Percentiles rank a stretch among this genome's conserved stretches.
Conservation (phyloP, 2,797 vertebrate species). For the Chiloscyllium punctatum region DNA sequence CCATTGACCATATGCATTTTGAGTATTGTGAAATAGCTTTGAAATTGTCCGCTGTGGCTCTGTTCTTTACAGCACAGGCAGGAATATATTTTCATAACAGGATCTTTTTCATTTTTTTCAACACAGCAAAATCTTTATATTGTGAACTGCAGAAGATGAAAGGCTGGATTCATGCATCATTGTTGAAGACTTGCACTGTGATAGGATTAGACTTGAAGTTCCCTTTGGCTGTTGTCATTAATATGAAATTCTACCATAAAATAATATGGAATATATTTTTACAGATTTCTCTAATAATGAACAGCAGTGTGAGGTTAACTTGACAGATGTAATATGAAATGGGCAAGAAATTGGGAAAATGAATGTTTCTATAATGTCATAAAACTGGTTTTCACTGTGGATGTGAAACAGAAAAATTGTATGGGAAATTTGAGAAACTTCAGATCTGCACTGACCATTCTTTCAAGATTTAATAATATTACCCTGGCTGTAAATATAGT, state of each 20-base stretch:
- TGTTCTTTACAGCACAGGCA: not conserved
- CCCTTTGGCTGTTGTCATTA: not conserved
- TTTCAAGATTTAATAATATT: too few relatives aligned
- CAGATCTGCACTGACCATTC: too few relatives aligned
- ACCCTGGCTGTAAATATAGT: too few relatives aligned
- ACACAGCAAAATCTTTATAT: not conserved
- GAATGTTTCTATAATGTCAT: not conserved
- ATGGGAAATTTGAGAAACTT: too few relatives aligned
- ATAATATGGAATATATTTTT: not conserved
- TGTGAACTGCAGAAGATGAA: not conserved
- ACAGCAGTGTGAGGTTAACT: not conserved
- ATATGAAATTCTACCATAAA: not conserved
- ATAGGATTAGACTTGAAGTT: slow-evolving; percentile 11
- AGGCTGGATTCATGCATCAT: not conserved
- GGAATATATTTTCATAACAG: slow-evolving; percentile 2
- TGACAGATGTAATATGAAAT: not conserved
- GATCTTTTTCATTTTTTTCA: not conserved
- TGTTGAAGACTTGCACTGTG: not conserved
- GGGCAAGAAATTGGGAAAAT: not conserved
- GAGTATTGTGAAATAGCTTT: not conserved
- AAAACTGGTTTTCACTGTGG: too few relatives aligned
- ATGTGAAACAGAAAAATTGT: too few relatives aligned
- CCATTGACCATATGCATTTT: not conserved
- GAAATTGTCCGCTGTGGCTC: not conserved
- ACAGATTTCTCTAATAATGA: not conserved